Percentiles rank a stretch among this genome's conserved stretches.
Conservation (phyloP, 2,113 vertebrate species). For the Condylura cristata region DNA sequence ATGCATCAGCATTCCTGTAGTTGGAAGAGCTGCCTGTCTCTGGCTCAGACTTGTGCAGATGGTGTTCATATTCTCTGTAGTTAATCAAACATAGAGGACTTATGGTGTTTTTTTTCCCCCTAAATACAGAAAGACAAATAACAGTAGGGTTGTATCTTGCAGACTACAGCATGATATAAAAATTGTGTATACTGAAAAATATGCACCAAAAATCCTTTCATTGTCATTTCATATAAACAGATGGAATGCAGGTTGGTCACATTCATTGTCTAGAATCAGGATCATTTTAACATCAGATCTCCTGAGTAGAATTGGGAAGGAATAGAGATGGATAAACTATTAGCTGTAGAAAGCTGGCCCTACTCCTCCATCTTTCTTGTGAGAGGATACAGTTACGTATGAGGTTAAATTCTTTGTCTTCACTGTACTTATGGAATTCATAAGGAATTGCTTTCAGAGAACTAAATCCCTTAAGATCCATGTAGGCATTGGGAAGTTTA, state of each 20-base stretch:
- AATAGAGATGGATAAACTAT: not conserved
- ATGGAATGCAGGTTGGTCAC: not conserved
- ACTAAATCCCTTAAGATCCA: not conserved
- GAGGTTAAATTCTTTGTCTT: not conserved
- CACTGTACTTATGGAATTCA: not conserved
- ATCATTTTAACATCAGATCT: not conserved
- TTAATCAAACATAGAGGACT: not conserved
- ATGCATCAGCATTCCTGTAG: not conserved
- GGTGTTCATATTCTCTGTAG: not conserved
- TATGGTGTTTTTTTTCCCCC: not conserved
- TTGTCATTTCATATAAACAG: conserved; percentile 7
- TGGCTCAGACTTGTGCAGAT: not conserved
- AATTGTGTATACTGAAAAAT: not conserved
- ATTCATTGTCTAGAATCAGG: not conserved
- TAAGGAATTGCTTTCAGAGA: not conserved
- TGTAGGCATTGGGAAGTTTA: not conserved
- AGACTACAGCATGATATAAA: not conserved
- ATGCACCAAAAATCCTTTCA: not conserved
- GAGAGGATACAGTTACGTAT: not conserved
- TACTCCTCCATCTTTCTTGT: not conserved
- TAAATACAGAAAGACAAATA: conserved; percentile 33
- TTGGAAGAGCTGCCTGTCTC: conserved; percentile 3
- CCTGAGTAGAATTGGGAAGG: not conserved
- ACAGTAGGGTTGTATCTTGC: not conserved
- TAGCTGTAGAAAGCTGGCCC: not conserved